phyloP scores from a whole-genome alignment of 2,113 vertebrate genomes.

The Polyodon spathula region DNA sequence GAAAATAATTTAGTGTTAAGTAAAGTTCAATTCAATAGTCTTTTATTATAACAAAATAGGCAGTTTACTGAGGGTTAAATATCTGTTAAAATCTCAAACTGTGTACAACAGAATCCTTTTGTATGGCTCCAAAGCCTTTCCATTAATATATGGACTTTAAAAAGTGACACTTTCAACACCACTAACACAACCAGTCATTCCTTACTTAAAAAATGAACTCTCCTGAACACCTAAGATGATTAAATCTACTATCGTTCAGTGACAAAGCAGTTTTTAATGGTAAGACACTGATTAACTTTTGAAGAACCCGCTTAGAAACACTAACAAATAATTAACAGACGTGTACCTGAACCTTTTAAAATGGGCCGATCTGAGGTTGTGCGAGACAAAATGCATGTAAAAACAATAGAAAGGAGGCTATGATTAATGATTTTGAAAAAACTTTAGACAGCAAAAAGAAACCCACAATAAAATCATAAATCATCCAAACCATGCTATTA shows the following conservation, averaged over 20 bases:
- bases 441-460: conserved; percentile 46
- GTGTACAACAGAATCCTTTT: conserved; percentile 63
- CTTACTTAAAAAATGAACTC: conserved; percentile 35
- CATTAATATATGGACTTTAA: conserved; percentile 41
- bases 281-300: conserved; percentile 61
- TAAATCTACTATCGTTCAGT: conserved; percentile 40
- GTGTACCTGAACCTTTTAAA: conserved; percentile 22
- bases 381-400: conserved; percentile 13
- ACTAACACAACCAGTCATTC: conserved; percentile 26
- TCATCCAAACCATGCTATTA: conserved; percentile 79
- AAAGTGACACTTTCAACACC: conserved; percentile 16
- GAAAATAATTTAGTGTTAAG: conserved; percentile 89
- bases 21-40: conserved; percentile 92
- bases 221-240: conserved; percentile 49
- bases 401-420: conserved; percentile 11
- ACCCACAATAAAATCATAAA: conserved; percentile 29
- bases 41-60: conserved; percentile 99
- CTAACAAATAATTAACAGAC: conserved; percentile 24
- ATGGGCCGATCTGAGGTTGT: conserved; percentile 18
- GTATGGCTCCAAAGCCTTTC: conserved; percentile 59
- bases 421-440: conserved; percentile 21
- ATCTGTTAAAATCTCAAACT: conserved; percentile 83
- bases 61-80: conserved; percentile 94
- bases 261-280: conserved; percentile 36
- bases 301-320: conserved; percentile 47